Percentiles rank a stretch among this genome's conserved stretches.
These are phyloP conservation scores for Sorex araneus DNA, from an alignment of 2,113 vertebrate genomes.

Conservation along the genomic window DNA sequence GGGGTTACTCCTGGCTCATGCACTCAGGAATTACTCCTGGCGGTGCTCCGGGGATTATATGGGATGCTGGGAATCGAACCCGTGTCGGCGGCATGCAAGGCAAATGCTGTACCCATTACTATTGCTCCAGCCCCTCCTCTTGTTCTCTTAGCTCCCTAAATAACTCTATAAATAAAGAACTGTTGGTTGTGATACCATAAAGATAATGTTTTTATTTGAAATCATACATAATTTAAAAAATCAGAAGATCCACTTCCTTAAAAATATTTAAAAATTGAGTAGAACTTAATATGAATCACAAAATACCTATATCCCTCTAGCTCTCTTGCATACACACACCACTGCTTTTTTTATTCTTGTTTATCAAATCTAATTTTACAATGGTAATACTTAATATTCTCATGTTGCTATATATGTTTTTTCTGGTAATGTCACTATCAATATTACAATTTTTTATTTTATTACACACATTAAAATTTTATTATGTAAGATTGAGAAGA, in stretches of 20 bases:
- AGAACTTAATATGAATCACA: neutral
- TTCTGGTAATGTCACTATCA: neutral
- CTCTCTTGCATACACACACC: neutral
- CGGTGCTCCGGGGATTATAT: no score
- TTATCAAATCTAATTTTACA: conserved; percentile 13
- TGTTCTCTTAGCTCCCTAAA: conserved; percentile 10
- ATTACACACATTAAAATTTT: neutral
- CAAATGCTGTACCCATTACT: no score
- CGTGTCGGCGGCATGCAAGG: no score
- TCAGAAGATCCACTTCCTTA: neutral
- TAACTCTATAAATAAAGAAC: conserved; percentile 4
- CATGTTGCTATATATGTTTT: conserved; percentile 16
- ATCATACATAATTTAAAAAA: neutral
- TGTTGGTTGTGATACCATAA: neutral
- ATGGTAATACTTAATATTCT: neutral
- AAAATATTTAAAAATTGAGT: neutral
- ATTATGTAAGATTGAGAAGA: neutral
- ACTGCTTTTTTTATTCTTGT: neutral
- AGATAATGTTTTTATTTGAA: neutral
- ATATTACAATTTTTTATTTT: conserved; percentile 1
- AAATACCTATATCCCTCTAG: neutral
- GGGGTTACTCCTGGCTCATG: no score
- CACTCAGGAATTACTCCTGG: no score
- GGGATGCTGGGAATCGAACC: no score
- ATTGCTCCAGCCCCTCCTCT: no score